These are phyloP conservation scores for Drosophila rufa DNA, from an alignment of 1,140 invertebrate genomes.

Conservation along the genomic window DNA sequence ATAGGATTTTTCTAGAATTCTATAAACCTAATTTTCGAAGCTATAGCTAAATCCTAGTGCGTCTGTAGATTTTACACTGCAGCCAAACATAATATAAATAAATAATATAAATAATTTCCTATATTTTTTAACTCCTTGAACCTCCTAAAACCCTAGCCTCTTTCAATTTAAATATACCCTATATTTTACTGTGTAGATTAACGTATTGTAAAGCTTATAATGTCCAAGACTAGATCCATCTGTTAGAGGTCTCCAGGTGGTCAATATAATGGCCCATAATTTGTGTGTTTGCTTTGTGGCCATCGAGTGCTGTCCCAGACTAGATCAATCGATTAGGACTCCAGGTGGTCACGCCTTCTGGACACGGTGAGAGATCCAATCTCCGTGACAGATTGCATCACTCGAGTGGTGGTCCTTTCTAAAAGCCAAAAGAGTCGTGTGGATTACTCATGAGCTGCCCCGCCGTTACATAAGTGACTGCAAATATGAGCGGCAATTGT, in stretches of 20 bases:
- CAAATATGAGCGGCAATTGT: slow-evolving; percentile 65
- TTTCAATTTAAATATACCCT: not conserved
- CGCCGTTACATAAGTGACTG: slow-evolving; percentile 61
- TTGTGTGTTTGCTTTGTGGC: slow-evolving; percentile 45
- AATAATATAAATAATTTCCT: no score
- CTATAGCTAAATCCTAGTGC: no score
- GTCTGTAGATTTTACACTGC: no score
- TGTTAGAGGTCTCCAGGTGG: slow-evolving; percentile 5
- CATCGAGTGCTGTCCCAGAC: slow-evolving; percentile 40
- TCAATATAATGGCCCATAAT: slow-evolving; percentile 22
- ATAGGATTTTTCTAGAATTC: no score
- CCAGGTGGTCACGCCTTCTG: slow-evolving; percentile 39
- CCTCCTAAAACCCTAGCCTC: no score
- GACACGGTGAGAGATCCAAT: slow-evolving; percentile 46
- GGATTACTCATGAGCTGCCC: slow-evolving; percentile 52
- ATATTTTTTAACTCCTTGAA: no score
- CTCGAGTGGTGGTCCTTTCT: slow-evolving; percentile 65
- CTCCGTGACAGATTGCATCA: slow-evolving; percentile 55
- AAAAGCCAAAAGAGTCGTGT: slow-evolving; percentile 54
- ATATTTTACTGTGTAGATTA: slow-evolving; percentile 41
- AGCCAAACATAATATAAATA: no score
- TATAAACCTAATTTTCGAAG: no score
- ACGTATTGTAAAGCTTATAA: slow-evolving; percentile 56
- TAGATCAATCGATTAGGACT: slow-evolving; percentile 51
- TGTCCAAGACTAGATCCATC: slow-evolving; percentile 16